Conservation (phyloP, 2,113 vertebrate genomes). For the Oncorhynchus kisutch region DNA sequence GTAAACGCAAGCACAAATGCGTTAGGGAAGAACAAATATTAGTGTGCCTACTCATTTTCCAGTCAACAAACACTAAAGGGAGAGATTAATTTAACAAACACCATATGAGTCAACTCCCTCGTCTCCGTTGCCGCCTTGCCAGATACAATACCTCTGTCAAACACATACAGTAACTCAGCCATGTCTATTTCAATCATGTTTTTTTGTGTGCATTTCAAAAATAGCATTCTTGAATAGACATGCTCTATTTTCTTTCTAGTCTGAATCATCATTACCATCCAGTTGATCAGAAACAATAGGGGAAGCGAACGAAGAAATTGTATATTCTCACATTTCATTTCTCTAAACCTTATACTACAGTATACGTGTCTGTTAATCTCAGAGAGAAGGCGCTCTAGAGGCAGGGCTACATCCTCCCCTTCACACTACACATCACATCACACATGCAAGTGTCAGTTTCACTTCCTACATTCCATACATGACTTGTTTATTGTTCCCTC, state of each 20-base stretch:
- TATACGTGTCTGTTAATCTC: background rate
- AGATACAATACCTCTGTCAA: background rate
- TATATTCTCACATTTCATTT: background rate
- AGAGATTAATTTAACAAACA: background rate
- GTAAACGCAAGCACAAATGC: constrained; percentile 44
- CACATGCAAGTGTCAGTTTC: constrained; percentile 58
- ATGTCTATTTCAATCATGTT: constrained; percentile 7
- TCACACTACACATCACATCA: background rate
- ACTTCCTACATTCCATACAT: constrained; percentile 70
- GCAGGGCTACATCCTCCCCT: constrained; percentile 1
- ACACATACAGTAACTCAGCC: background rate
- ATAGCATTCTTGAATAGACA: background rate
- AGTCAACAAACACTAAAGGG: constrained; percentile 31
- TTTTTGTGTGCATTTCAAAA: constrained; percentile 1
- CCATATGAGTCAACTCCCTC: constrained; percentile 10
- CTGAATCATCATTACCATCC: background rate
- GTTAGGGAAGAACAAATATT: constrained; percentile 50
- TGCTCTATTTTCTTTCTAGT: background rate
- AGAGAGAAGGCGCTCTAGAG: background rate
- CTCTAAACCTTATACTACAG: background rate
- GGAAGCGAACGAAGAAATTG: background rate
- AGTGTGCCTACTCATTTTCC: constrained; percentile 43
- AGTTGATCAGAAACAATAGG: background rate
- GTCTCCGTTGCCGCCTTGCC: background rate
- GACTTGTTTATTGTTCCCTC: constrained; percentile 48